Evolutionary conservation across 1,140 invertebrate species (phyloP).

Genomic region (Papilio polyxenes): DNA sequence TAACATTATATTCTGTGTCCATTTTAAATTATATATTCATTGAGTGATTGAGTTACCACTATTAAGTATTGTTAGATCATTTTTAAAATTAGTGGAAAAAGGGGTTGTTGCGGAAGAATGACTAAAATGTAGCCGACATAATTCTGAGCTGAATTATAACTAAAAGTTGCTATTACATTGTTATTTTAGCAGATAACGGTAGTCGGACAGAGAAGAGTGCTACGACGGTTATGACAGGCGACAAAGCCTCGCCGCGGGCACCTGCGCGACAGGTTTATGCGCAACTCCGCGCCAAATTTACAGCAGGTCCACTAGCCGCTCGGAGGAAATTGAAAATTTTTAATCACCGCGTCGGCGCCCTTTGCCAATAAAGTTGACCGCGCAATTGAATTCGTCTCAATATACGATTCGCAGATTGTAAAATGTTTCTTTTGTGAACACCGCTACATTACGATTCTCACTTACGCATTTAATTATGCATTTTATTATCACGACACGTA

Average conservation of each 20-base stretch:
- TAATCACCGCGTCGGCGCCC: conserved; percentile 68
- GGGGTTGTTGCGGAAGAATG: background rate
- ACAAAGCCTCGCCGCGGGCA: conserved; percentile 68
- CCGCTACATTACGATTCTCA: conserved; percentile 61
- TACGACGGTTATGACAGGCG: conserved; percentile 40
- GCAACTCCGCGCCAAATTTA: conserved; percentile 67
- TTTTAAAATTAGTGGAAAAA: background rate
- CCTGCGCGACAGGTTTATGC: conserved; percentile 75
- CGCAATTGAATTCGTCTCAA: conserved; percentile 56
- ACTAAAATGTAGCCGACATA: background rate
- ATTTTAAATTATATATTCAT: background rate
- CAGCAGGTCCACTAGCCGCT: conserved; percentile 52
- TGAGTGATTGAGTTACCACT: background rate
- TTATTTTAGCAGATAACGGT: background rate
- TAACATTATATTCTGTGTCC: background rate
- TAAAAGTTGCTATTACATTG: background rate
- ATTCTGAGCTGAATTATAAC: background rate
- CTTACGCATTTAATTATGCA: conserved; percentile 44
- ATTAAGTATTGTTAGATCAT: background rate
- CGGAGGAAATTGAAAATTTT: conserved; percentile 71
- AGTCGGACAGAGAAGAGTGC: conserved; percentile 35
- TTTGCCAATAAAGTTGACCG: conserved; percentile 54
- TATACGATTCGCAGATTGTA: conserved; percentile 67
- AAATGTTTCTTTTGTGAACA: conserved; percentile 59
- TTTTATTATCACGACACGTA: conserved; percentile 32